Base-by-base conservation (phyloP, 2,888 invertebrate species). In the Deilephila elpenor region DNA sequence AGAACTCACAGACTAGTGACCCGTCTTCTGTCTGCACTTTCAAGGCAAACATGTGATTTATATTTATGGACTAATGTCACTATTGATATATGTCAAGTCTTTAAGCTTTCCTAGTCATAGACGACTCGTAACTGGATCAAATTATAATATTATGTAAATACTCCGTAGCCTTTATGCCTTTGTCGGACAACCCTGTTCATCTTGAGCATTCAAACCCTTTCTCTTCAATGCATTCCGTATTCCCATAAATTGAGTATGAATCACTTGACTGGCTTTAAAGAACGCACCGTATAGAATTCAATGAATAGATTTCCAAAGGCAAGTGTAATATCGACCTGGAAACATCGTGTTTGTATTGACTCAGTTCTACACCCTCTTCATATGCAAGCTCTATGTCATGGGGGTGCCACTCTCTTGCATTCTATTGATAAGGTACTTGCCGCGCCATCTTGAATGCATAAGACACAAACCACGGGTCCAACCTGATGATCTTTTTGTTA, bases 301-400 rank as follows among this genome's bases (percentile, higher is more conserved):
- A 67, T 67, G 67, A 51, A 67, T 51, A 67, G 44, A 20, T 51
- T 25, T 44, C 67, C 67, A 25, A 67, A 17, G 51, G 67, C 51
- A 67, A 67, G 44, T 25, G 67, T 51, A 62, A 34, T 62, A 67
- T 67, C 67, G 67, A 67, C 25, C 67, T 25, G 51, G 56, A 56
- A 56, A 56, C 56, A 56, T 2, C 34, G 34, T 67, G n/a, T 62
- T 62, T 62, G 62, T 62, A 51, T 67, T 67, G 67, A 51, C 44
- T 67, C 25, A 29, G 51, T 67, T 17, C 37, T n/a, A 34, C 51
- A 25, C 25, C 67, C 67, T 67, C 51, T 67, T 29, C 14, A 25
- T 6, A 56, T 51, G 44, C 67, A 25, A 67, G 62, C 29, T 20
- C n/a, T 64, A 37, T 56, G 44, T 44, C n/a, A n/a, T n/a, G n/a